Evolutionary conservation across 2,113 vertebrate species (phyloP).

Genomic region (Zootoca vivipara): DNA sequence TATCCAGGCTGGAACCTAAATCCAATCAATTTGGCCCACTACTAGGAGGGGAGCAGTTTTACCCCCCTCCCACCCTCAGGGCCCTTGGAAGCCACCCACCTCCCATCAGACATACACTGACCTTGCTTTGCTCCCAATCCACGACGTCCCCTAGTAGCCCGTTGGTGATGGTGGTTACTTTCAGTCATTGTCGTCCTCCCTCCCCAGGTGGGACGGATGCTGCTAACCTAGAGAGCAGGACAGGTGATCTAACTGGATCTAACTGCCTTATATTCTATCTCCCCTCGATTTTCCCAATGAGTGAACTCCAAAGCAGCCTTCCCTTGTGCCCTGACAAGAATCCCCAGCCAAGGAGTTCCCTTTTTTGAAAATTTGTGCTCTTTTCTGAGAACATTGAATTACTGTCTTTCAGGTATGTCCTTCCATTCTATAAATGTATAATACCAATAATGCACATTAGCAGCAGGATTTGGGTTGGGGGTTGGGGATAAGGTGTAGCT

Average conservation of each 20-base stretch:
- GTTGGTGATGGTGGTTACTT: background rate
- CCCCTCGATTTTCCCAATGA: background rate
- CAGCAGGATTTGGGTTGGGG: background rate
- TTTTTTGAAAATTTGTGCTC: background rate
- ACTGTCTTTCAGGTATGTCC: background rate
- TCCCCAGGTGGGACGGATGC: background rate
- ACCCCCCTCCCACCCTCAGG: background rate
- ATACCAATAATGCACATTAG: background rate
- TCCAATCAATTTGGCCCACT: background rate
- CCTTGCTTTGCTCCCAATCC: conserved; percentile 11
- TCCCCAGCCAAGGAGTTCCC: too few species aligned
- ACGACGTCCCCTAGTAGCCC: background rate
- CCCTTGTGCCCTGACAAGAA: background rate
- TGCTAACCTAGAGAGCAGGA: conserved; percentile 1
- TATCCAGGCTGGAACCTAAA: background rate
- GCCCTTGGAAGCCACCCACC: background rate
- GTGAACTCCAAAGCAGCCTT: background rate
- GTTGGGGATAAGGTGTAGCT: background rate
- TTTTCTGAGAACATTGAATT: background rate
- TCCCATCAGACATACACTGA: background rate
- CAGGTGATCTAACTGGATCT: background rate
- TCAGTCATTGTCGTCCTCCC: conserved; percentile 3
- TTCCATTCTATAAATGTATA: background rate
- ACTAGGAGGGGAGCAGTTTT: background rate
- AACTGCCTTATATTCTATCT: too few species aligned